Evolutionary conservation across 2,888 invertebrate species (phyloP), one percentile per base, ranked within the genome.

Genomic region (Blastobasis adustella): DNA sequence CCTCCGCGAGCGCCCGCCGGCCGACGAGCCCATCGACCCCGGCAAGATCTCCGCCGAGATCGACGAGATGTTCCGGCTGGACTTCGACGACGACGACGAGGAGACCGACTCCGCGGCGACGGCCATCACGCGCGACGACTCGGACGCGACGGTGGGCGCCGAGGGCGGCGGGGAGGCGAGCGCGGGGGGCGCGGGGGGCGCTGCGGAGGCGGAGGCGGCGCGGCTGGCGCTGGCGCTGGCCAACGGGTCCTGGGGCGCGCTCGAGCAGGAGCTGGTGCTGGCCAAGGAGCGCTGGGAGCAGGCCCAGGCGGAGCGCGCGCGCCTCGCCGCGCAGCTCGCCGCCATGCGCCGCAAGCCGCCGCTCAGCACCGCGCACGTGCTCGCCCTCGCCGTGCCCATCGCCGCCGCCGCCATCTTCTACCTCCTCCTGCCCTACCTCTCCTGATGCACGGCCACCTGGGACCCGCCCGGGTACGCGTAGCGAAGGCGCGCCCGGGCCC

Each of bases 261-360:
- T 94, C 37, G 93, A 93, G 71, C 93, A 94, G 73, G 94, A 95
- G 76, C 81, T 95, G 63, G 92, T 93, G 52, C 86, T 91, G 48
- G 89, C 95, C 57, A 94, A 94, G 71, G 93, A 94, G 74, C 90
- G 92, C 62, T 95, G 92, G 87, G 92, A 92, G 54, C 89, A 90
- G 61, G 91, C 90, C 54, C 84, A 89, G 63, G 90, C 90, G 37
- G 93, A 93, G 65, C 91, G 91, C 63, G 84, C 90, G 52, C 85
- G 90, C 51, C 80, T 94, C 45, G 85, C 90, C 45, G 85, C 90
- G 57, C 91, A 93, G 71, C 87, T 94, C 63, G 80, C 89, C 45
- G 74, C 75, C 54, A 76, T 93, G 66, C 91, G 90, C 65, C 82
- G 85, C 64, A 92, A 93, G 61, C 90, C 90, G 57, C 72, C 89